Evolutionary conservation across 2,113 vertebrate species (phyloP).

Genomic region (Neolamprologus cancellatus): DNA sequence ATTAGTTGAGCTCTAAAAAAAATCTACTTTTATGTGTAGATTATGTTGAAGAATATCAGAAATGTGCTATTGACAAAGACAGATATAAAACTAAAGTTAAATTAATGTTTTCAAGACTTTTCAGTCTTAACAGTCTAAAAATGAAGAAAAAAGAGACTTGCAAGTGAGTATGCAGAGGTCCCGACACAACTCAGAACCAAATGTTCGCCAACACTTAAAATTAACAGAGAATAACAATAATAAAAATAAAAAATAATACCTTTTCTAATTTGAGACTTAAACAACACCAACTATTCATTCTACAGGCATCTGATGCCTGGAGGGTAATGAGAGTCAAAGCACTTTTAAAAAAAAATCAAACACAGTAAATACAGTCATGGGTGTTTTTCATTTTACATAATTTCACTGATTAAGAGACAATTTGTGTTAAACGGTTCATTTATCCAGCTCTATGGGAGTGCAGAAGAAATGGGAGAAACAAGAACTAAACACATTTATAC

Average conservation of each 20-base stretch:
- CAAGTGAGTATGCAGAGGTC: background rate
- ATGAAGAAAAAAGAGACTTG: accelerated
- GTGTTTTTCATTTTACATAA: background rate
- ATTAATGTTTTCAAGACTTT: background rate
- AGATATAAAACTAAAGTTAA: background rate
- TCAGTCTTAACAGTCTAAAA: background rate
- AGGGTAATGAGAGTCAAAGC: background rate
- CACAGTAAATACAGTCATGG: background rate
- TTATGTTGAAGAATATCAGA: background rate
- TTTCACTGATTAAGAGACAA: background rate
- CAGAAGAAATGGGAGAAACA: background rate
- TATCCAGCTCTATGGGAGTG: background rate
- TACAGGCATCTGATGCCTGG: conserved; percentile 3
- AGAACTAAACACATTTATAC: conserved; percentile 13
- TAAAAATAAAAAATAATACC: background rate
- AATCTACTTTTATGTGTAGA: background rate
- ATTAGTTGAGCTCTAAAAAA: background rate
- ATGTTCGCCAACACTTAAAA: accelerated
- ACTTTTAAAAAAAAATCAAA: background rate
- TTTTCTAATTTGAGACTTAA: background rate
- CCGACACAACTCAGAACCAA: background rate
- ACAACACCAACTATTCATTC: background rate
- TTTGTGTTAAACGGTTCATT: background rate
- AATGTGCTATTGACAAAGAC: background rate
- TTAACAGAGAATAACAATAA: background rate